phyloP scores from a whole-genome alignment of 2,888 invertebrate genomes.

The Celastrina argiolus region DNA sequence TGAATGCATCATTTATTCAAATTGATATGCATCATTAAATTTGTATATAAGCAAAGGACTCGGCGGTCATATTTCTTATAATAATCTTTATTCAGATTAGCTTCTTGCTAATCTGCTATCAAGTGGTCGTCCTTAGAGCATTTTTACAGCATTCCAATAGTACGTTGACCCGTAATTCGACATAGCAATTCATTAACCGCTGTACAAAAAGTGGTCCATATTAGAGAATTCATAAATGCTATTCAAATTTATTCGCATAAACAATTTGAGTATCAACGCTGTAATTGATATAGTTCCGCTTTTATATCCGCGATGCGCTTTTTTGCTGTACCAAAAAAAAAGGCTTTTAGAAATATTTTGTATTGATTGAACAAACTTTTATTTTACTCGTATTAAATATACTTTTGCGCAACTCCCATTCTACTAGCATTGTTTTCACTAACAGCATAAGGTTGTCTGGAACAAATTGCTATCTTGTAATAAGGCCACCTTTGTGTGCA shows the following conservation, averaged over 20 bases:
- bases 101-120: not conserved
- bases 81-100: not conserved
- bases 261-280: slow-evolving; percentile 40
- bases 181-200: slow-evolving; percentile 66
- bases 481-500: no score
- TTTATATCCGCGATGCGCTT: slow-evolving; percentile 62
- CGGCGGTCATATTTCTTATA: not conserved
- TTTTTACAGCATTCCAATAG: slow-evolving; percentile 70
- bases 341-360: no score
- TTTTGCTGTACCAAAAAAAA: slow-evolving; percentile 47
- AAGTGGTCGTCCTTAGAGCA: slow-evolving; percentile 59
- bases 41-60: not conserved
- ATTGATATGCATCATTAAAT: slow-evolving; percentile 5
- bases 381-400: no score
- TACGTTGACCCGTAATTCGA: slow-evolving; percentile 68
- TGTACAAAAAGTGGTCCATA: slow-evolving; percentile 56
- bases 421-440: no score
- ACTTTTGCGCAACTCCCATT: no score
- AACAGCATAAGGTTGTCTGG: no score
- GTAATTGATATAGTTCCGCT: slow-evolving; percentile 69
- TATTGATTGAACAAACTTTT: no score
- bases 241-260: slow-evolving; percentile 27
- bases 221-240: slow-evolving; percentile 27
- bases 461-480: no score
- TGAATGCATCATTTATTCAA: not conserved